Conservation (phyloP, 1,140 invertebrate genomes). For the Portunus trituberculatus region DNA sequence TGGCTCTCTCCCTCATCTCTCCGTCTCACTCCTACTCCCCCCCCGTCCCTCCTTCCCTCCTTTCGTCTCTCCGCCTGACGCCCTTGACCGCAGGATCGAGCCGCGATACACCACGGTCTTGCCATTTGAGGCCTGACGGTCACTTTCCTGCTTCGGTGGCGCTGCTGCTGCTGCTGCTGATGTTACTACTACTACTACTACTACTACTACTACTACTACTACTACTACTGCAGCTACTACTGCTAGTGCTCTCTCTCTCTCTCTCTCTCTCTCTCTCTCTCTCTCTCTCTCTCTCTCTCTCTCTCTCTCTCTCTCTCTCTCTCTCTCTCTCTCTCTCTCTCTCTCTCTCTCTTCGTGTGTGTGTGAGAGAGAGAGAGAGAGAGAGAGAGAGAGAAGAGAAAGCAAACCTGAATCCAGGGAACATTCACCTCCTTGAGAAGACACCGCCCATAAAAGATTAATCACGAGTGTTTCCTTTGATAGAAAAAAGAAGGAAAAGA, state of each 20-base stretch:
- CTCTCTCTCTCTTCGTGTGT: not conserved
- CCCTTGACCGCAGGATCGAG: conserved; percentile 5
- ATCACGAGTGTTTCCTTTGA: too few relatives aligned
- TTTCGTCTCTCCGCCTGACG: not conserved
- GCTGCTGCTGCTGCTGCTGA: not conserved
- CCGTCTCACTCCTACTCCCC: not conserved
- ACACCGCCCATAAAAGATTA: too few relatives aligned
- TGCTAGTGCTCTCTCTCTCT: not conserved
- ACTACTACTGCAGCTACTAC: too few relatives aligned
- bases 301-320: conserved; percentile 15
- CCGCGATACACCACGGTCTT: conserved; percentile 7
- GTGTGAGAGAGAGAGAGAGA: too few relatives aligned
- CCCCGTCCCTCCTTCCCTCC: not conserved
- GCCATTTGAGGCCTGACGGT: conserved; percentile 6
- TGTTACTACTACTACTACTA: too few relatives aligned
- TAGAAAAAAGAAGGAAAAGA: not conserved
- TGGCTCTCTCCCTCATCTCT: not conserved
- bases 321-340: not conserved
- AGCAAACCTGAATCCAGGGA: too few relatives aligned
- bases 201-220: not conserved
- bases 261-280: conserved; percentile 20
- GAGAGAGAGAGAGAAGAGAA: too few relatives aligned
- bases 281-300: conserved; percentile 20
- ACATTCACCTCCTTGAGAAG: too few relatives aligned
- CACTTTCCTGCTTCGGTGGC: conserved; percentile 1